phyloP scores from a whole-genome alignment of 1,140 invertebrate species.

The Pinna nobilis region DNA sequence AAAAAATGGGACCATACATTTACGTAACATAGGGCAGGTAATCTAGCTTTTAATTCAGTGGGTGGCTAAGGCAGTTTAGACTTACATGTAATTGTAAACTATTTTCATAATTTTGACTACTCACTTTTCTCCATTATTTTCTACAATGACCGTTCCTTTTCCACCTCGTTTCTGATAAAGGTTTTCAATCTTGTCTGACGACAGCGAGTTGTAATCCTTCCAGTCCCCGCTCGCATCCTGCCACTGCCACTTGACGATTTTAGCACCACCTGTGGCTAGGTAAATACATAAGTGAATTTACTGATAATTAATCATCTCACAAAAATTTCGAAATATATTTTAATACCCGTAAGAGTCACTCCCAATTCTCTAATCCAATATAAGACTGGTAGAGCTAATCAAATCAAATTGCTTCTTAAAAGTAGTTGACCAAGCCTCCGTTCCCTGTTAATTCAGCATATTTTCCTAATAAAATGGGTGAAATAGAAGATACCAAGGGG shows the following conservation, averaged over 20 bases:
- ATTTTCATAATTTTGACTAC: neutral
- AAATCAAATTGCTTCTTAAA: neutral
- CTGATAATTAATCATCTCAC: neutral
- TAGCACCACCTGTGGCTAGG: neutral
- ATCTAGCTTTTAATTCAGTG: too few relatives aligned
- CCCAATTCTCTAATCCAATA: neutral
- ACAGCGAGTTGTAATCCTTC: neutral
- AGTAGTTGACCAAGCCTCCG: neutral
- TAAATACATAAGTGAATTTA: neutral
- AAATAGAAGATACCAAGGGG: too few relatives aligned
- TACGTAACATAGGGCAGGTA: too few relatives aligned
- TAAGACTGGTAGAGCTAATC: neutral
- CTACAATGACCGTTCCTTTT: constrained; percentile 13
- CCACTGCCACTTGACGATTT: constrained; percentile 21
- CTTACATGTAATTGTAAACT: neutral
- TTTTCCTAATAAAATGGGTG: too few relatives aligned
- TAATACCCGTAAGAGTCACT: neutral
- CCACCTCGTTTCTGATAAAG: constrained; percentile 14
- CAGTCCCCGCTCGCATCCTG: neutral
- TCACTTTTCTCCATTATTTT: constrained; percentile 19
- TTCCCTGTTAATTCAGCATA: too few relatives aligned
- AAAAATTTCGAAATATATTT: neutral
- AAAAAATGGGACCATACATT: too few relatives aligned
- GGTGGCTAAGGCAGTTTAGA: too few relatives aligned
- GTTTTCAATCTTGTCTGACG: constrained; percentile 23